phyloP scores from a whole-genome alignment of 2,113 vertebrate species.

The Notechis scutatus region DNA sequence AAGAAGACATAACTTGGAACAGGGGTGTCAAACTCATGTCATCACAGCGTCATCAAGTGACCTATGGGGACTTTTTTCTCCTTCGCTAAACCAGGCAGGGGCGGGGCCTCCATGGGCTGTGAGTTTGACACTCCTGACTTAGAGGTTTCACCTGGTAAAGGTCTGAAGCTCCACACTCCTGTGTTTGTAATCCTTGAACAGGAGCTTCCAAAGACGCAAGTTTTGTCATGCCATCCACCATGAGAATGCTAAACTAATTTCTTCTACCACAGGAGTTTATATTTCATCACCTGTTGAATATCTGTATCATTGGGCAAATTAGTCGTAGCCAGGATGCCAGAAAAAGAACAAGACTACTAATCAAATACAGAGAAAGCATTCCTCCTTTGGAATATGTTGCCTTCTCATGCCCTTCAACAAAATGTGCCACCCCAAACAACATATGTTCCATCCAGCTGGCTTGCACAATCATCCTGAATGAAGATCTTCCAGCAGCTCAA shows the following conservation, averaged over 20 bases:
- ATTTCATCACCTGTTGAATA: not conserved
- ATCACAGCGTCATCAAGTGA: too few relatives aligned
- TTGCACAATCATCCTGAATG: not conserved
- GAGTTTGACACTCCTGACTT: not conserved
- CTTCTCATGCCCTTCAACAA: not conserved
- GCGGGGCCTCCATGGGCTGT: too few relatives aligned
- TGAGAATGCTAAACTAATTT: not conserved
- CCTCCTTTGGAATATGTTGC: not conserved
- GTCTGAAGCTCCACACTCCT: not conserved
- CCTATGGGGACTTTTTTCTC: too few relatives aligned
- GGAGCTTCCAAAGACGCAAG: not conserved
- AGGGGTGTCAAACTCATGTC: too few relatives aligned
- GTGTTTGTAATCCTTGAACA: not conserved
- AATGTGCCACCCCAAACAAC: not conserved
- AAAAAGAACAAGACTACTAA: not conserved
- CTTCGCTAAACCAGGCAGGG: too few relatives aligned
- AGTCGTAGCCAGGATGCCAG: not conserved
- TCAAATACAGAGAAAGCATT: not conserved
- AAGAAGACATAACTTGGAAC: not conserved
- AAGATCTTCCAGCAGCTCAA: not conserved
- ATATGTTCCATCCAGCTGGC: constrained; percentile 15
- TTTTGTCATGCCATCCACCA: not conserved
- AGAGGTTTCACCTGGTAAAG: not conserved
- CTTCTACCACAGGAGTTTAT: rapidly evolving
- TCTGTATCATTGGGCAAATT: not conserved